These are phyloP conservation scores for Scaptomyza graminum DNA, from an alignment of 1,140 invertebrate species.

Conservation along the genomic window DNA sequence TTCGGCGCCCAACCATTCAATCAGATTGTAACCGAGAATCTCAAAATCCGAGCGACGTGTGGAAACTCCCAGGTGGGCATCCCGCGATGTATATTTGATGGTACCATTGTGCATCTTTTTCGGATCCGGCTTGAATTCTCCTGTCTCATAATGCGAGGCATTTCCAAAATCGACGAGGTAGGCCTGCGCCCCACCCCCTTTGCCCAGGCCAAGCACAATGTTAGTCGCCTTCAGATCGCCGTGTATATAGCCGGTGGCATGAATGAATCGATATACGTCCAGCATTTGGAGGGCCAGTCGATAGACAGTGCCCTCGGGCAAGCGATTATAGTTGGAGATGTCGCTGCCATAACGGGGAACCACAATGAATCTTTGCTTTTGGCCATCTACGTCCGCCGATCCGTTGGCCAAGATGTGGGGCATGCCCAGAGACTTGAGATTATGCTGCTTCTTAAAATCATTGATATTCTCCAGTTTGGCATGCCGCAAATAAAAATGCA, in stretches of 20 bases:
- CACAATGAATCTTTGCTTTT: constrained; percentile 95
- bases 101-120: constrained; percentile 98
- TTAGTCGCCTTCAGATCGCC: constrained; percentile 97
- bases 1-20: constrained; percentile 93
- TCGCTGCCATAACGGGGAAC: constrained; percentile 96
- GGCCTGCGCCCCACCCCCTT: constrained; percentile 88
- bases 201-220: constrained; percentile 90
- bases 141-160: constrained; percentile 89
- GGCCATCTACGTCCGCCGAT: constrained; percentile 89
- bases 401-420: constrained; percentile 93
- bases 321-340: constrained; percentile 91
- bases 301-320: constrained; percentile 90
- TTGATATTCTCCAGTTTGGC: constrained; percentile 92
- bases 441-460: constrained; percentile 89
- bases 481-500: constrained; percentile 96
- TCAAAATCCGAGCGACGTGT: constrained; percentile 95
- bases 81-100: constrained; percentile 96
- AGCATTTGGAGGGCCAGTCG: constrained; percentile 93
- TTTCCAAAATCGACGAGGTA: constrained; percentile 98
- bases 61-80: constrained; percentile 92
- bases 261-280: constrained; percentile 94
- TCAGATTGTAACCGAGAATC: constrained; percentile 95
- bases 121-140: constrained; percentile 93
- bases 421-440: constrained; percentile 92
- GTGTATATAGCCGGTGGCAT: constrained; percentile 93